These are phyloP conservation scores for Gibbula magus DNA, from an alignment of 2,888 invertebrate species.

Conservation along the genomic window DNA sequence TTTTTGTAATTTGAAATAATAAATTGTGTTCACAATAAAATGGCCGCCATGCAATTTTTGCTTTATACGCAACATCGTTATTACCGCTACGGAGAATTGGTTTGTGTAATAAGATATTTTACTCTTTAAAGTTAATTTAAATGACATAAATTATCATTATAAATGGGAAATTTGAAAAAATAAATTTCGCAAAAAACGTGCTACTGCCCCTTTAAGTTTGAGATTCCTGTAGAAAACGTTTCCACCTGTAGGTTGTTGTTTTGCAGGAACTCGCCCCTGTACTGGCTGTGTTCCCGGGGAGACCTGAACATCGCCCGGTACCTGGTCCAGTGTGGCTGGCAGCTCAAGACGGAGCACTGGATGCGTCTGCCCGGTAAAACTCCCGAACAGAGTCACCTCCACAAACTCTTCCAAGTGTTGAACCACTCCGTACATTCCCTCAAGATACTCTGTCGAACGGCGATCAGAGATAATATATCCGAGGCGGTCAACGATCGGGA, in stretches of 20 bases:
- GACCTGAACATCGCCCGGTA: conserved; percentile 48
- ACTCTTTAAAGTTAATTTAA: too few species aligned
- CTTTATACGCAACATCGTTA: too few species aligned
- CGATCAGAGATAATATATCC: not conserved
- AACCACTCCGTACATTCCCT: not conserved
- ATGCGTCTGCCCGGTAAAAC: conserved; percentile 44
- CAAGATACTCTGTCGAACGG: not conserved
- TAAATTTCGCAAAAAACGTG: too few species aligned
- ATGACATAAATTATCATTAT: too few species aligned
- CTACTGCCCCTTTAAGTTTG: too few species aligned
- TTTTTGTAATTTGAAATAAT: too few species aligned
- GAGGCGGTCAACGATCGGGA: conserved; percentile 1
- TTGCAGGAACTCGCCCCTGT: conserved; percentile 50
- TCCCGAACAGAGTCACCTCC: conserved; percentile 37
- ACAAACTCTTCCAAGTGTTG: conserved; percentile 35
- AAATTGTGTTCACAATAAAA: too few species aligned
- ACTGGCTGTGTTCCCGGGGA: conserved; percentile 58
- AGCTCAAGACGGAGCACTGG: conserved; percentile 46
- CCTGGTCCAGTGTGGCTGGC: conserved; percentile 61
- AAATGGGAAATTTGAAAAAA: too few species aligned
- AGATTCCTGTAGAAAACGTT: too few species aligned
- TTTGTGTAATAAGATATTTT: too few species aligned
- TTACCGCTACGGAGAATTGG: too few species aligned
- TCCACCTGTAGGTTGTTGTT: not conserved
- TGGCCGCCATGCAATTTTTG: too few species aligned